These are phyloP conservation scores for Coendou prehensilis DNA, from an alignment of 2,797 vertebrate species.

Conservation along the genomic window DNA sequence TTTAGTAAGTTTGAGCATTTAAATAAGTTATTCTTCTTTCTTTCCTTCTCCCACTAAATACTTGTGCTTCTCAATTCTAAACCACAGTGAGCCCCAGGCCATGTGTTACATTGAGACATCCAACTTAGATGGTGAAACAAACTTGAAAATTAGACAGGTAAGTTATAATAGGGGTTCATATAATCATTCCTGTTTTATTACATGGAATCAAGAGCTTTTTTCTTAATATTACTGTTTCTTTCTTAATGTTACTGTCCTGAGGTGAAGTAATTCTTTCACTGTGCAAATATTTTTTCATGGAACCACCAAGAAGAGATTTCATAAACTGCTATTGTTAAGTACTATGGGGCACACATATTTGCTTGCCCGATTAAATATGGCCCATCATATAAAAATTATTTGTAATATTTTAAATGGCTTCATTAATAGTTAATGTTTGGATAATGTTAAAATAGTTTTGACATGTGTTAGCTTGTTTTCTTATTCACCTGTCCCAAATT, in stretches of 20 bases:
- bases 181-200: conserved; percentile 32
- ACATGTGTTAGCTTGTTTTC: not conserved
- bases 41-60: conserved; percentile 56
- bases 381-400: not conserved
- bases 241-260: not conserved
- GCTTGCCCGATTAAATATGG: not conserved
- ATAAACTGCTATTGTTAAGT: not conserved
- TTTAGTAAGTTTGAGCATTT: conserved; percentile 48
- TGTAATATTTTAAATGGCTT: conserved; percentile 24
- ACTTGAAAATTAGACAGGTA: conserved; percentile 99
- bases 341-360: not conserved
- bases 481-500: not conserved
- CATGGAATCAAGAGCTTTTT: not conserved
- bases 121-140: conserved; percentile 99
- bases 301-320: not conserved
- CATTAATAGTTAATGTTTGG: not conserved
- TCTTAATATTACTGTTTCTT: not conserved
- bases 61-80: conserved; percentile 80
- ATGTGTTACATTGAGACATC: conserved; percentile 99
- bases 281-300: conserved; percentile 27
- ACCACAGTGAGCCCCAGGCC: conserved; percentile 96
- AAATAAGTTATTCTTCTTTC: conserved; percentile 9
- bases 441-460: not conserved
- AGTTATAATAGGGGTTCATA: conserved; percentile 76
- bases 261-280: not conserved